phyloP scores from a whole-genome alignment of 1,140 invertebrate genomes.

The Drosophila grimshawi region DNA sequence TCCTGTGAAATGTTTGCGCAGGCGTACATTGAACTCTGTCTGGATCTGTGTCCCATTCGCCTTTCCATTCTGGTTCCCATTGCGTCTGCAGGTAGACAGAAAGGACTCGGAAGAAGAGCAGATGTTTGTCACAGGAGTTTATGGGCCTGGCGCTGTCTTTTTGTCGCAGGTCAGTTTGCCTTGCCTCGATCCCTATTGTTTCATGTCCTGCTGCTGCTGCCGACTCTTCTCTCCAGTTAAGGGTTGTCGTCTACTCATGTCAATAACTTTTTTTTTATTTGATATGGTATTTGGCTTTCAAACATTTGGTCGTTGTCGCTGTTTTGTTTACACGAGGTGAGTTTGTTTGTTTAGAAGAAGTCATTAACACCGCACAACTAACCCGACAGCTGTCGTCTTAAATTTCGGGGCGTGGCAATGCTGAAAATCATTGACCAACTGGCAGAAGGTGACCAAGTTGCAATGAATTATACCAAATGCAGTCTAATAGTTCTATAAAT shows the following conservation, averaged over 20 bases:
- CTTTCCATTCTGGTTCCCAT: neutral
- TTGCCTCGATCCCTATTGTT: constrained; percentile 45
- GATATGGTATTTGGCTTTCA: constrained; percentile 39
- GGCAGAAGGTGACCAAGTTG: neutral
- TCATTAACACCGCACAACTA: constrained; percentile 56
- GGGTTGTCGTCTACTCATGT: constrained; percentile 50
- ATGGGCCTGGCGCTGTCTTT: constrained; percentile 48
- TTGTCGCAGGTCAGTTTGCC: constrained; percentile 80
- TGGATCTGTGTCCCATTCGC: constrained; percentile 24
- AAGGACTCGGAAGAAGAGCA: constrained; percentile 41
- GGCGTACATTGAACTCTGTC: constrained; percentile 76
- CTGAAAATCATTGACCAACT: neutral
- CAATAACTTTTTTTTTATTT: constrained; percentile 46
- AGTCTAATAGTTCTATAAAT: neutral
- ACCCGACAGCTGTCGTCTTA: constrained; percentile 40
- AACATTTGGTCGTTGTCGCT: constrained; percentile 66
- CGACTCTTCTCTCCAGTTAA: constrained; percentile 28
- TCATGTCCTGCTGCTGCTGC: constrained; percentile 39
- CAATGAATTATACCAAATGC: neutral
- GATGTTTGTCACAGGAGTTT: constrained; percentile 52
- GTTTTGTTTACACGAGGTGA: constrained; percentile 44
- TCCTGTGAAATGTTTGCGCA: constrained; percentile 64
- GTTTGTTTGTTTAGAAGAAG: constrained; percentile 75
- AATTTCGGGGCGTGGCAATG: constrained; percentile 23
- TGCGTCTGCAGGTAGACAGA: constrained; percentile 45